Base-by-base conservation (phyloP, 2,888 invertebrate genomes). In the Euplexia lucipara region DNA sequence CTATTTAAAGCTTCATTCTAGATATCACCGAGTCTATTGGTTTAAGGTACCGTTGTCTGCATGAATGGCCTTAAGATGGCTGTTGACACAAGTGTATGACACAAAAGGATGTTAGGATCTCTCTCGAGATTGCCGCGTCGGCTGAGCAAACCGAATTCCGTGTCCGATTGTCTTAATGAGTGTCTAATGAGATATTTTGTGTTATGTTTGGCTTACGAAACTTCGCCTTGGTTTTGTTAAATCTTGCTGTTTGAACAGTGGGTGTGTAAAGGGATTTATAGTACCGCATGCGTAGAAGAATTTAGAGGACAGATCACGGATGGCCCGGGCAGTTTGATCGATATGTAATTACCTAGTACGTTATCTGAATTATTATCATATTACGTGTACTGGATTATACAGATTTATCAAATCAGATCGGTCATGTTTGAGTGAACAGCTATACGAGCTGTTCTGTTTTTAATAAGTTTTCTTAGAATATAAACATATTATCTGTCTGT, bases 61-160 rank as follows among this genome's bases (percentile, higher is more conserved):
- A 71, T 70, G 70, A 80, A 79, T 82, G 82, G 79, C 78, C 82
- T 83, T 78, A 75, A 83, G 82, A 82, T 82, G 84, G 85, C 64
- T 91, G 86, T 93, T 75, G 84, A 88, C 84, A 88, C 93, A 93
- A 87, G 91, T 93, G 93, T 84, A 34, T 51, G 44, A 37, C 35
- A 92, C 88, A 92, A 92, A 90, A 89, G 90, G 92, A 93, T 93
- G 88, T 85, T 82, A 86, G 77, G 76, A 82, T 83, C 86, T 90
- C 89, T 88, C 87, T 70, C 66, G 89, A 91, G 91, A 91, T 88
- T 82, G 80, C 79, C 74, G 70, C 63, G 53, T 82, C 92, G 91
- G 88, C 92, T 93, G 92, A 86, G 87, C 88, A 92, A 92, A 93
- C 91, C 74, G 67, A 88, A 92, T 91, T 87, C 92, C 90, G 74